These are phyloP conservation scores for Vannuccia rotundouncinata DNA, from an alignment of 2,888 invertebrate genomes.

Conservation along the genomic window DNA sequence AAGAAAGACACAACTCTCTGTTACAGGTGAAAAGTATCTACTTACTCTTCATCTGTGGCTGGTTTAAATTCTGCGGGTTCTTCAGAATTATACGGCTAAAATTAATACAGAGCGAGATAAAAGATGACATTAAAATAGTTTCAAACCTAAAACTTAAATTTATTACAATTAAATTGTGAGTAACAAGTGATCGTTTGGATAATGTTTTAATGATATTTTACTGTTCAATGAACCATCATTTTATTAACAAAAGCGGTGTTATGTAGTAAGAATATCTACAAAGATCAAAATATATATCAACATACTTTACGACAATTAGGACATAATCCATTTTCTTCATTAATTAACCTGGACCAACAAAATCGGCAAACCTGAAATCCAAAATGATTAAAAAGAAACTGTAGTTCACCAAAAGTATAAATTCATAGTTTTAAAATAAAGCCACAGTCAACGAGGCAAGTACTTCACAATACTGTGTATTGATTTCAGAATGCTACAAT, in stretches of 20 bases:
- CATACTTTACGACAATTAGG: conserved; percentile 91
- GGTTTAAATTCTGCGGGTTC: conserved; percentile 98
- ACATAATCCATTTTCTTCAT: conserved; percentile 96
- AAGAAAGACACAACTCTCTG: background rate
- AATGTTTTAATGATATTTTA: no score
- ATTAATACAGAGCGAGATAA: conserved; percentile 14
- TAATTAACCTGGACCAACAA: conserved; percentile 98
- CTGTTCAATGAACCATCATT: no score
- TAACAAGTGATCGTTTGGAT: no score
- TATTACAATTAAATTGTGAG: no score
- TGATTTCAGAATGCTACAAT: no score
- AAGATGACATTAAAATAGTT: background rate
- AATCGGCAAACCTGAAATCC: conserved; percentile 84
- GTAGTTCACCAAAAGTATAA: background rate
- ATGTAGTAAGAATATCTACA: no score
- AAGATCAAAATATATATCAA: conserved; percentile 36
- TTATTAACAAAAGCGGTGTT: no score
- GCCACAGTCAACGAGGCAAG: no score
- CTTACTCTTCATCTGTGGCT: conserved; percentile 82
- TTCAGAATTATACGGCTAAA: conserved; percentile 71
- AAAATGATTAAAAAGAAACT: background rate
- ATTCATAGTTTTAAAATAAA: no score
- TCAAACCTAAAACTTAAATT: no score
- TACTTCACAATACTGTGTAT: no score
- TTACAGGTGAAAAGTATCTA: conserved; percentile 39